Conservation (phyloP, 2,113 vertebrate species). For the Tachuris rubrigastra region DNA sequence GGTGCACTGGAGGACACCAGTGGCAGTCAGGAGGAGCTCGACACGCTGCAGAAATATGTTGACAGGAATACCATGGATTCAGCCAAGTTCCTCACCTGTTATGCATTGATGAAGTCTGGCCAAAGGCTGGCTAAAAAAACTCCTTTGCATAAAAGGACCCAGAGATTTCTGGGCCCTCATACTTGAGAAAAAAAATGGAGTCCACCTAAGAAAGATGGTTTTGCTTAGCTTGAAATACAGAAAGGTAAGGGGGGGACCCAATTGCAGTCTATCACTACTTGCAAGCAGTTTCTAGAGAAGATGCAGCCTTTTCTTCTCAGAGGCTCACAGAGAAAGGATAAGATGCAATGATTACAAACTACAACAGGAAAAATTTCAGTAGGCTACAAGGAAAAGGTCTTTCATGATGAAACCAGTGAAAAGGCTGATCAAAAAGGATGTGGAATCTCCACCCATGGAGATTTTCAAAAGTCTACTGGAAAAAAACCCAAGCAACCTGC, state of each 20-base stretch:
- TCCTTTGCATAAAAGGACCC: not conserved
- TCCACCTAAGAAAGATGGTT: not conserved
- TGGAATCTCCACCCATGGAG: not conserved
- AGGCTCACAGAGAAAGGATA: not conserved
- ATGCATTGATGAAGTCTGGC: not conserved
- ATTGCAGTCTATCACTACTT: not conserved
- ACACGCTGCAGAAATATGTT: not conserved
- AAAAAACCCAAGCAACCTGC: not conserved
- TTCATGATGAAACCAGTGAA: not conserved
- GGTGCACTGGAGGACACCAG: rapidly evolving
- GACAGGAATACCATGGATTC: not conserved
- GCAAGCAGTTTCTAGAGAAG: not conserved
- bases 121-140: not conserved
- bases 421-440: not conserved
- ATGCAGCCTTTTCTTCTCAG: not conserved
- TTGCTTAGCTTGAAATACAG: not conserved
- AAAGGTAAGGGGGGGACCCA: not conserved
- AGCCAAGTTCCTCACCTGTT: not conserved
- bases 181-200: not conserved
- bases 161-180: not conserved
- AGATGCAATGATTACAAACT: not conserved
- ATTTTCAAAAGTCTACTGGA: not conserved
- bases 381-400: not conserved
- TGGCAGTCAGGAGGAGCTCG: not conserved
- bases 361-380: not conserved